Evolutionary conservation across 2,797 vertebrate genomes (phyloP).

Genomic region (Syngnathus acus): DNA sequence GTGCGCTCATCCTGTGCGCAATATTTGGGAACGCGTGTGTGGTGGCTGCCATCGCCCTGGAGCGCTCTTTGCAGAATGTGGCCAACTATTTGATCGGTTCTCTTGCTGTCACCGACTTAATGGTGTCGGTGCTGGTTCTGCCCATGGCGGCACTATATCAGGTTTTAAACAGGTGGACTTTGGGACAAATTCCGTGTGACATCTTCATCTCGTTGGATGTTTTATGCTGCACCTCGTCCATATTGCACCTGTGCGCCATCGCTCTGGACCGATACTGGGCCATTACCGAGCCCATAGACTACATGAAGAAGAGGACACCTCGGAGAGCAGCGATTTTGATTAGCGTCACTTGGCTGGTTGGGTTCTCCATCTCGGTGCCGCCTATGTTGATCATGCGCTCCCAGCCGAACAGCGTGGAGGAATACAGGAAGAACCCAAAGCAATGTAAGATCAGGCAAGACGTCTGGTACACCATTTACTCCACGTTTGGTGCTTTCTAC

Average conservation of each 20-base stretch:
- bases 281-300: constrained; percentile 91
- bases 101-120: constrained; percentile 91
- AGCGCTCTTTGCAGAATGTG: constrained; percentile 88
- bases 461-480: constrained; percentile 89
- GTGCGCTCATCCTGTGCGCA: constrained; percentile 84
- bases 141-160: constrained; percentile 94
- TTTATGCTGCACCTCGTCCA: constrained; percentile 91
- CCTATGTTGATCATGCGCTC: constrained; percentile 92
- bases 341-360: constrained; percentile 87
- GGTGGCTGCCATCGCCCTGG: constrained; percentile 88
- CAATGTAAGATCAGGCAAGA: constrained; percentile 87
- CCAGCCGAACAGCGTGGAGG: constrained; percentile 73
- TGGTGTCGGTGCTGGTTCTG: constrained; percentile 92
- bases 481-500: constrained; percentile 94
- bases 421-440: constrained; percentile 81
- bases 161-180: constrained; percentile 87
- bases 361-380: constrained; percentile 90
- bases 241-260: constrained; percentile 91
- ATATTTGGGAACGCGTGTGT: constrained; percentile 80
- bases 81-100: constrained; percentile 96
- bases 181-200: constrained; percentile 87
- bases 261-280: constrained; percentile 94
- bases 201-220: constrained; percentile 93
- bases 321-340: constrained; percentile 87
- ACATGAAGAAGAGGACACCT: constrained; percentile 88